Percentiles rank a stretch among this genome's conserved stretches.
phyloP scores from a whole-genome alignment of 2,888 invertebrate genomes.

The Adelphocoris suturalis region DNA sequence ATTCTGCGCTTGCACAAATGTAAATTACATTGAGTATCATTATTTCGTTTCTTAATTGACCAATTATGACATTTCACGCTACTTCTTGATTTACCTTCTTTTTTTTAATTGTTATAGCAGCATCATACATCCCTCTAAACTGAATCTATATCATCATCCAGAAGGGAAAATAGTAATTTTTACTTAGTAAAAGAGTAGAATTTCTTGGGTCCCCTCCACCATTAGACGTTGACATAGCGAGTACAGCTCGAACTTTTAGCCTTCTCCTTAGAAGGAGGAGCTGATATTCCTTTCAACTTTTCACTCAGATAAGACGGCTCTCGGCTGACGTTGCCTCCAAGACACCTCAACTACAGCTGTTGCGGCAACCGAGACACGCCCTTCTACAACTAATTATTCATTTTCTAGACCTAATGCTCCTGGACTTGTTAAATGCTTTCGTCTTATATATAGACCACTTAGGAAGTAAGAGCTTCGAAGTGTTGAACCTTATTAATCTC shows the following conservation, averaged over 20 bases:
- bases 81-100: too few species aligned
- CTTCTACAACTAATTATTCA: constrained; percentile 36
- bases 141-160: too few species aligned
- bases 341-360: constrained; percentile 48
- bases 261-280: background rate
- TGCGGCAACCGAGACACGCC: constrained; percentile 18
- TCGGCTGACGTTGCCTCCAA: background rate
- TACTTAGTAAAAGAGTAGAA: too few species aligned
- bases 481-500: constrained; percentile 29
- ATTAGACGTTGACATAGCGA: background rate
- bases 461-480: constrained; percentile 36
- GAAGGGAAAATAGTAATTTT: too few species aligned
- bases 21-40: too few species aligned
- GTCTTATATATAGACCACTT: constrained; percentile 8
- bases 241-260: constrained; percentile 27
- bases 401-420: constrained; percentile 24
- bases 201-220: too few species aligned
- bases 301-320: background rate
- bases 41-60: too few species aligned
- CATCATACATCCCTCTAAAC: too few species aligned
- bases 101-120: too few species aligned
- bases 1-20: too few species aligned
- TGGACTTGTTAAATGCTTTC: constrained; percentile 39
- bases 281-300: constrained; percentile 28
- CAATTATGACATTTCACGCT: too few species aligned